Evolutionary conservation across 2,113 vertebrate genomes (phyloP), one percentile per base, ranked within the genome.

Genomic region (Zingel zingel): DNA sequence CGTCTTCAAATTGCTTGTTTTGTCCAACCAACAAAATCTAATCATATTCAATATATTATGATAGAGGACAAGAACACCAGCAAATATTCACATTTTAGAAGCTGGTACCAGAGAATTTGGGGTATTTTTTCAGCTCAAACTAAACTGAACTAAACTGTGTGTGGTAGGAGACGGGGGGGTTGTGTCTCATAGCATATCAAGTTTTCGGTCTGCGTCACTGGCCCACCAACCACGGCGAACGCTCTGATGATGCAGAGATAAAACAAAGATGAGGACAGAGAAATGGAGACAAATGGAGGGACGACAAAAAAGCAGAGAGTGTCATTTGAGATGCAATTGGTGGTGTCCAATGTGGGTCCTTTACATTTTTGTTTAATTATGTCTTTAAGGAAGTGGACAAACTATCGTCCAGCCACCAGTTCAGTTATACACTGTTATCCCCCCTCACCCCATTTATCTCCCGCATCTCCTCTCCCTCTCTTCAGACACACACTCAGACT

Each of bases 291-390:
- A 4, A 7, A 68, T 5, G 13, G 56, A 57, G n/a, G 43, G 23
- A 83, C n/a, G 45, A 71, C 27, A 78, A 77, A 77, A 80, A 47
- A 57, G 45, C 54, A 56, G 61, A 79, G 64, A 23, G n/a, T 56
- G 83, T 86, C 75, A 91, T 86, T 72, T 73, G 74, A 23, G 69
- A 86, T 58, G 74, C 74, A 83, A 82, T 27, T 75, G 59, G 18
- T 47, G 61, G 66, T 68, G 78, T 74, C 72, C 81, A 51, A 76
- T 81, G 62, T 70, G 43, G 39, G 58, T 68, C 50, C 67, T 74
- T 80, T 59, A 25, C 67, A 84, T 87, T 91, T 90, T 88, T 79
- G 61, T 64, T 87, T 84, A 84, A 89, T 88, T 81, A 77, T 72
- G 27, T 81, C 47, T 61, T 79, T 16, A 25, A 63, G 53, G 72